These are phyloP conservation scores for Pseudorectes ferrugineus DNA, from an alignment of 2,113 vertebrate species.

Conservation along the genomic window DNA sequence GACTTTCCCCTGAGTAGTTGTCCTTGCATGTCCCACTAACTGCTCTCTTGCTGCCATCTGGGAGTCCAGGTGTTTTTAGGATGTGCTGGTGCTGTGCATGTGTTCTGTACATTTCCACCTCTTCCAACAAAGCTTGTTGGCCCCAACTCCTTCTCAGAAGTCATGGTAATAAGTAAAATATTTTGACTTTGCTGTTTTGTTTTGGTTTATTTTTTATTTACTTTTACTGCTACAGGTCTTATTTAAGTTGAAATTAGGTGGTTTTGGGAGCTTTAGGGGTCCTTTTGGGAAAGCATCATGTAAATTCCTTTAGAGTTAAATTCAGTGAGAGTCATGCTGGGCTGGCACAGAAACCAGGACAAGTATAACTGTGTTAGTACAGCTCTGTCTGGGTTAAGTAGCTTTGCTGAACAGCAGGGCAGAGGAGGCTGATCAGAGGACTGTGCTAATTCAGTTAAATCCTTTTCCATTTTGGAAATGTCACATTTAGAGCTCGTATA, in stretches of 20 bases:
- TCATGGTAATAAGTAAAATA: background rate
- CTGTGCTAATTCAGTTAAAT: slow-evolving; percentile 63
- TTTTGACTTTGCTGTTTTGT: background rate
- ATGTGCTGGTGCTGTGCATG: background rate
- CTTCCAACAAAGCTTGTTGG: background rate
- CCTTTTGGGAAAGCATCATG: background rate
- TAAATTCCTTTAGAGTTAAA: slow-evolving; percentile 24
- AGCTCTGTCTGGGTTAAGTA: slow-evolving; percentile 51
- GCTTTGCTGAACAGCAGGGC: slow-evolving; percentile 58
- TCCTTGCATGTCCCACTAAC: background rate
- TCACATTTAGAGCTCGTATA: background rate
- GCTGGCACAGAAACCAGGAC: slow-evolving; percentile 34
- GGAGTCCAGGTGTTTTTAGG: background rate
- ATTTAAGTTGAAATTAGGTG: background rate
- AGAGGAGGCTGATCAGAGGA: slow-evolving; percentile 55
- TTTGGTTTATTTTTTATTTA: background rate
- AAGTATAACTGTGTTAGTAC: slow-evolving; percentile 28
- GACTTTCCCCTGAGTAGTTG: background rate
- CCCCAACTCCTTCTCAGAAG: background rate
- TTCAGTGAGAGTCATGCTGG: slow-evolving; percentile 12
- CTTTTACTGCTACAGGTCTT: background rate
- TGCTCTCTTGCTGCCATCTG: background rate
- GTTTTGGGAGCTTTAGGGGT: background rate
- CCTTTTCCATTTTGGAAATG: slow-evolving; percentile 56
- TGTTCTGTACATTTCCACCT: background rate